phyloP scores from a whole-genome alignment of 1,140 invertebrate species.

The Formica exsecta region DNA sequence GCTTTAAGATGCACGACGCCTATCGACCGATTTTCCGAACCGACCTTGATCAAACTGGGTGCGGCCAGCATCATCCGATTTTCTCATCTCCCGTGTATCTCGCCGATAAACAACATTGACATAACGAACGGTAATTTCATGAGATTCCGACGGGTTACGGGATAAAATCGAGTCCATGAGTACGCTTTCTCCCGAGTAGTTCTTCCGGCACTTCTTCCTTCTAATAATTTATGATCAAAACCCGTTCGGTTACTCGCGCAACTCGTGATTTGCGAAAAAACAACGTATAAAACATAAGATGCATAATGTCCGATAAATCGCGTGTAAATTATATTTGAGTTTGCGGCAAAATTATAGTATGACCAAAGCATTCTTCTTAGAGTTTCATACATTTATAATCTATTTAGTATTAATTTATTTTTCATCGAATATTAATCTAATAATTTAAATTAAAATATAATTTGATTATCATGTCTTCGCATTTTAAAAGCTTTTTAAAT shows the following conservation, averaged over 20 bases:
- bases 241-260: background rate
- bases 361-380: background rate
- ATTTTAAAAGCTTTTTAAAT: background rate
- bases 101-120: constrained; percentile 35
- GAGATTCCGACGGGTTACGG: constrained; percentile 1
- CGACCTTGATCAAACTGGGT: constrained; percentile 28
- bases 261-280: constrained; percentile 35
- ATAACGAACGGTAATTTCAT: constrained; percentile 40
- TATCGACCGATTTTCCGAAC: constrained; percentile 22
- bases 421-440: background rate
- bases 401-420: background rate
- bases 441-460: background rate
- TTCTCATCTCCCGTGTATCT: background rate
- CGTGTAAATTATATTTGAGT: background rate
- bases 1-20: background rate
- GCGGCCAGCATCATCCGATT: constrained; percentile 18
- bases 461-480: background rate
- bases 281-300: background rate
- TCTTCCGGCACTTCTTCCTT: constrained; percentile 26
- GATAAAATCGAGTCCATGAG: constrained; percentile 20
- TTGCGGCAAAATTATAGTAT: background rate
- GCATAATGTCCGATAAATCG: constrained; percentile 29
- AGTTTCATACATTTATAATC: no score
- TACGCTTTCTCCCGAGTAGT: constrained; percentile 34
- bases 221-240: constrained; percentile 41